A percentile compares a stretch with the other conserved stretches of the same genome.
These are phyloP conservation scores for Tenthredo notha DNA, from an alignment of 2,888 invertebrate genomes.

Conservation along the genomic window DNA sequence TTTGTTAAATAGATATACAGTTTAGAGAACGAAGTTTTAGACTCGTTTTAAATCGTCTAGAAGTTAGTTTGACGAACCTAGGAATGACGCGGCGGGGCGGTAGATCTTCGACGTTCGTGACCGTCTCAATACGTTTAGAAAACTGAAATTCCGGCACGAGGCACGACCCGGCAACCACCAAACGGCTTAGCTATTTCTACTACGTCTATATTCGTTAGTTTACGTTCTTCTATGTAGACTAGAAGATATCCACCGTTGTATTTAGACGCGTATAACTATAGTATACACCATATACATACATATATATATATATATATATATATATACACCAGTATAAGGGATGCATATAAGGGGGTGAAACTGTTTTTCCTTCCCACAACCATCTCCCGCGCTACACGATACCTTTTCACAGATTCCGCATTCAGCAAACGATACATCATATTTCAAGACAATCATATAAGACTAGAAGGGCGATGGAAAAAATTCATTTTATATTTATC, in stretches of 20 bases:
- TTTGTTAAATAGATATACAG: no score
- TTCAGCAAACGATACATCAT: constrained; percentile 40
- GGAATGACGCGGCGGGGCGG: constrained; percentile 37
- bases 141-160: constrained; percentile 54
- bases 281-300: background rate
- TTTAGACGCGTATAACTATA: background rate
- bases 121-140: constrained; percentile 71
- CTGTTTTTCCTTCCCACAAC: constrained; percentile 9
- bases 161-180: constrained; percentile 71
- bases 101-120: constrained; percentile 67
- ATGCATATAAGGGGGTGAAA: background rate
- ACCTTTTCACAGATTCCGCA: background rate
- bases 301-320: background rate
- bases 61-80: background rate
- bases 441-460: background rate
- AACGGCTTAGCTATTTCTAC: constrained; percentile 68
- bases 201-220: constrained; percentile 66
- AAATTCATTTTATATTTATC: background rate
- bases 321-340: background rate
- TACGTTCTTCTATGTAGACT: constrained; percentile 16
- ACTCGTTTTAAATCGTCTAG: background rate
- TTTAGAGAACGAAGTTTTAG: background rate
- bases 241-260: background rate
- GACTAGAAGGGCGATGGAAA: background rate
- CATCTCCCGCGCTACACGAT: no score